phyloP scores from a whole-genome alignment of 92 coral and sea anemone species.

The Phenganax subtilis region DNA sequence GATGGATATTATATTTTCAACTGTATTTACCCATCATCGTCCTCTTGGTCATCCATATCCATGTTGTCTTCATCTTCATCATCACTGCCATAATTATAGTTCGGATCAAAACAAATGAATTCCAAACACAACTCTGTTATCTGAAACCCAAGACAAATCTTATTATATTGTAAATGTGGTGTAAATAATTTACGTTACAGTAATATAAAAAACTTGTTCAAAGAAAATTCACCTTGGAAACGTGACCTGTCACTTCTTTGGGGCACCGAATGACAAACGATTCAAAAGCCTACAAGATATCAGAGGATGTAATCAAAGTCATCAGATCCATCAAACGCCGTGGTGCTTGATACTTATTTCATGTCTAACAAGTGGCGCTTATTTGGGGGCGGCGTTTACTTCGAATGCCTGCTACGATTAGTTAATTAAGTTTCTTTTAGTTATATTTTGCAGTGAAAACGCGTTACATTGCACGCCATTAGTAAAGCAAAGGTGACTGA shows the following conservation, averaged over 20 bases:
- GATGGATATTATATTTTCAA: background rate
- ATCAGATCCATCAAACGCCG: too few species aligned
- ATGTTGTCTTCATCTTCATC: constrained; percentile 83
- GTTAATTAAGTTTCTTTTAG: background rate
- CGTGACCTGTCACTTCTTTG: constrained; percentile 84
- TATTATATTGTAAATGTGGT: too few species aligned
- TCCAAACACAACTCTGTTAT: constrained; percentile 79
- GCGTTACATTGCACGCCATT: background rate
- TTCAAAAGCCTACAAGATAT: constrained; percentile 73
- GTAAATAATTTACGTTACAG: too few species aligned
- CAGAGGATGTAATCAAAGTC: too few species aligned
- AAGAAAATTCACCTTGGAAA: constrained; percentile 62
- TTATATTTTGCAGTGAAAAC: background rate
- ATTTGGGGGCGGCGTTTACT: too few species aligned
- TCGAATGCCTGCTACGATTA: too few species aligned
- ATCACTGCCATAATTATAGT: constrained; percentile 95
- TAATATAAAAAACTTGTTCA: too few species aligned
- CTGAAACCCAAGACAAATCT: constrained; percentile 39
- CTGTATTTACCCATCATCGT: constrained; percentile 72
- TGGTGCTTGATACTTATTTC: too few species aligned
- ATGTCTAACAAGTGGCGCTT: too few species aligned
- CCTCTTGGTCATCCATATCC: constrained; percentile 89
- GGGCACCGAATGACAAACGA: constrained; percentile 96
- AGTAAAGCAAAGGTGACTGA: too few species aligned
- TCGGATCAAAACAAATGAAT: constrained; percentile 96